Conservation (phyloP, 35 echinoderm and acorn worm genomes). For the Lytechinus variegatus region DNA sequence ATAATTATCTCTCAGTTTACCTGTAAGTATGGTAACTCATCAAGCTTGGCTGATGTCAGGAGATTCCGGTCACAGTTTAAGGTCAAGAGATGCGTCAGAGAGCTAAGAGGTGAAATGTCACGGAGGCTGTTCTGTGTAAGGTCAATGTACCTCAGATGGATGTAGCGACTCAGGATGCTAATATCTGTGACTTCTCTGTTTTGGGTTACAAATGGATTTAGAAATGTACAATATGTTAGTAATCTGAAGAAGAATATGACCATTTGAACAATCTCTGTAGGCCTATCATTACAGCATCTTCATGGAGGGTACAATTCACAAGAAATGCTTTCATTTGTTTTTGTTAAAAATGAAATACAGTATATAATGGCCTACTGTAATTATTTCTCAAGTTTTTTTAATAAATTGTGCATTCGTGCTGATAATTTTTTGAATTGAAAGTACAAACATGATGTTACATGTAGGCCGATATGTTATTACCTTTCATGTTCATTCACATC, state of each 20-base stretch:
- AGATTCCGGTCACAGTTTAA: slow-evolving; percentile 90
- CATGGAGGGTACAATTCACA: too few relatives aligned
- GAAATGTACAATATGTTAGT: neutral
- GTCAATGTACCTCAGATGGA: slow-evolving; percentile 94
- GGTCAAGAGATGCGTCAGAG: slow-evolving; percentile 91
- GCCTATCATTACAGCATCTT: too few relatives aligned
- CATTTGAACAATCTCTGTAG: too few relatives aligned
- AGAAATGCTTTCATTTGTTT: too few relatives aligned
- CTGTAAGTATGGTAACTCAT: slow-evolving; percentile 91
- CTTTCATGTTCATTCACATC: too few relatives aligned
- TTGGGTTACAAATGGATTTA: neutral
- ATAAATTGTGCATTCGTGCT: too few relatives aligned
- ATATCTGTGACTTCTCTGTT: slow-evolving; percentile 94
- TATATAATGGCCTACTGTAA: too few relatives aligned
- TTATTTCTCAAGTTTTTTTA: too few relatives aligned
- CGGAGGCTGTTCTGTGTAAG: slow-evolving; percentile 72
- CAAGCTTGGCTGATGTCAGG: slow-evolving; percentile 76
- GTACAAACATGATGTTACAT: too few relatives aligned
- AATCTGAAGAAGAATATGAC: neutral
- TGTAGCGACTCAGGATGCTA: slow-evolving; percentile 73
- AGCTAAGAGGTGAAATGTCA: slow-evolving; percentile 95
- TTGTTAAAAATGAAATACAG: too few relatives aligned
- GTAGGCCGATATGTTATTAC: too few relatives aligned
- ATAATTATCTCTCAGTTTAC: neutral
- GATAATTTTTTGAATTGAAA: too few relatives aligned